Evolutionary conservation across 1,140 invertebrate species (phyloP).

Genomic region (Mizuhopecten yessoensis): DNA sequence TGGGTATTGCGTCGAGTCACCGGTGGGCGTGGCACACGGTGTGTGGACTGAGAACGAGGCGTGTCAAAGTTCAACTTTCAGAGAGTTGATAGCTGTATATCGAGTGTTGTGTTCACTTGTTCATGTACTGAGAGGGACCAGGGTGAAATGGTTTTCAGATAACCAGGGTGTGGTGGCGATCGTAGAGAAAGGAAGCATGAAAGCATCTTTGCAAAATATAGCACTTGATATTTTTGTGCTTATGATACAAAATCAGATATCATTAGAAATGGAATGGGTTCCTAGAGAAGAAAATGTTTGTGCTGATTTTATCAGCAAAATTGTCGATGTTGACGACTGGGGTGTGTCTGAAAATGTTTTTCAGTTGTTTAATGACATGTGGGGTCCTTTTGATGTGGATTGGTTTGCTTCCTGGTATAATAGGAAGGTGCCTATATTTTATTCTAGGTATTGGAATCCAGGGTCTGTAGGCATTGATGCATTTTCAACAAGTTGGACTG

Average conservation of each 20-base stretch:
- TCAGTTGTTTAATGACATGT: neutral
- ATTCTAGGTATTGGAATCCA: too few relatives aligned
- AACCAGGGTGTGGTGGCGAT: slow-evolving; percentile 52
- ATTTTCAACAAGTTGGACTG: too few relatives aligned
- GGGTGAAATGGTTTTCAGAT: slow-evolving; percentile 48
- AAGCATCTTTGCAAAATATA: slow-evolving; percentile 46
- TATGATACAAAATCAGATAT: slow-evolving; percentile 40
- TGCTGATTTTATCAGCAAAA: too few relatives aligned
- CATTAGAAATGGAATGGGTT: slow-evolving; percentile 54
- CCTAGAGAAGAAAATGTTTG: slow-evolving; percentile 45
- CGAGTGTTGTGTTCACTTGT: slow-evolving; percentile 31
- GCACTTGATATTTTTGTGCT: neutral
- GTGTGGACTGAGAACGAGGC: slow-evolving; percentile 49
- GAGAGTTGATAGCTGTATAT: slow-evolving; percentile 50
- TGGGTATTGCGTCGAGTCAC: slow-evolving; percentile 48
- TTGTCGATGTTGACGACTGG: too few relatives aligned
- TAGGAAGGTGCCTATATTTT: too few relatives aligned
- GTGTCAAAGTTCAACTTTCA: slow-evolving; percentile 55
- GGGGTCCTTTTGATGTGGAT: slow-evolving; percentile 23
- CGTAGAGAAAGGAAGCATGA: slow-evolving; percentile 55
- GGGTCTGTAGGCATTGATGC: too few relatives aligned
- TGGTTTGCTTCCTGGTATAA: neutral
- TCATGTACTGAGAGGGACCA: neutral
- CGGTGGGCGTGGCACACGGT: slow-evolving; percentile 46
- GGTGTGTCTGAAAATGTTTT: too few relatives aligned